Base-by-base conservation (phyloP, 2,113 vertebrate genomes). In the Balaeniceps rex region DNA sequence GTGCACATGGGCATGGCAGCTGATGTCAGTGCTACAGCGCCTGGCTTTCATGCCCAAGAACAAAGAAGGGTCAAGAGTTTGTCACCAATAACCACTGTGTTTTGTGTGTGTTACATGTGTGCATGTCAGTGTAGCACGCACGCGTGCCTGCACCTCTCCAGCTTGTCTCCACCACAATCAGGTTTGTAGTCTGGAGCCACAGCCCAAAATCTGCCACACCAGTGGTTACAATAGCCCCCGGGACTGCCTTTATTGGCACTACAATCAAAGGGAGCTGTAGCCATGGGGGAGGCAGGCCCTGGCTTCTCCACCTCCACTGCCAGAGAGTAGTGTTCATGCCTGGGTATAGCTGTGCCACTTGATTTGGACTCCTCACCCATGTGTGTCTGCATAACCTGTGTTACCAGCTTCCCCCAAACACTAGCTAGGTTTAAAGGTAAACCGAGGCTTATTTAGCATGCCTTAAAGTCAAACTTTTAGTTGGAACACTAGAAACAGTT, bases 341-440 rank as follows among this genome's bases (percentile, higher is more conserved):
- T 18, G 13, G 28, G 16, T 54, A 19, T 2, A 51, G 60, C 38
- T 71, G 29, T 55, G n/a, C 21, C 5, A 1, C 42, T 63, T 0
- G 0, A 0, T 49, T 44, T 54, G 24, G 40, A 24, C 3, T 44
- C 26, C 13, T 6, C 4, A 26, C 26, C 31, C 19, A 0, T 1
- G 1, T 36, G 42, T 29, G 15, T 28, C 34, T 91, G 44, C 5
- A 3, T 12, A 55, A 55, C 9, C 21, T 54, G 3, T 46, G 60
- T 23, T 79, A 31, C 74, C 57, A 74, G 10, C 31, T 82, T 57
- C 69, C 24, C 38, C 23, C 29, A 36, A 55, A 26, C 38, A 19
- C 17, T 1, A 46, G 23, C 29, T 36, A 24, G 11, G 10, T 24
- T 82, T 68, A 42, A 80, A 81, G 46, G 10, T 42, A 86, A 84